Conservation (phyloP, 2,797 vertebrate genomes). For the Falco peregrinus region DNA sequence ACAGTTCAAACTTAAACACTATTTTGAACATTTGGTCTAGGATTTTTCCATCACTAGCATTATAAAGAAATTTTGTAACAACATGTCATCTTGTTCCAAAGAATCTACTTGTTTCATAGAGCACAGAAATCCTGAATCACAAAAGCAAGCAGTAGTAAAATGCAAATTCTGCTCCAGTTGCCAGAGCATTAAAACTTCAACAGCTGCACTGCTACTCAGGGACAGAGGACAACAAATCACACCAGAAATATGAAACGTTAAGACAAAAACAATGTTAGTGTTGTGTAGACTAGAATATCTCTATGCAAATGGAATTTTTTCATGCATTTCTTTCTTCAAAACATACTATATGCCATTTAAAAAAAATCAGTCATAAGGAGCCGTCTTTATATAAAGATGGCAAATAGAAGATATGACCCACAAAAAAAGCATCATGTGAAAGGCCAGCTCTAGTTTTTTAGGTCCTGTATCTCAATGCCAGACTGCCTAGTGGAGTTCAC, state of each 20-base stretch:
- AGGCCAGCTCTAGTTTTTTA: not conserved
- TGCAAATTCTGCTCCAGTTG: slow-evolving; percentile 19
- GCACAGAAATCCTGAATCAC: not conserved
- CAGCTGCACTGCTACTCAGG: slow-evolving; percentile 32
- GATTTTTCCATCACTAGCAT: not conserved
- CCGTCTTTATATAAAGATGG: not conserved
- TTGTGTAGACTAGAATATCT: not conserved
- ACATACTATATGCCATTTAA: not conserved
- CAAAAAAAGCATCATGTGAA: not conserved
- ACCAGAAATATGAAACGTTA: not conserved
- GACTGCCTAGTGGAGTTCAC: not conserved
- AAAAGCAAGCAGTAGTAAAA: slow-evolving; percentile 30
- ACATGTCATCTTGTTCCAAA: not conserved
- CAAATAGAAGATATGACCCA: not conserved
- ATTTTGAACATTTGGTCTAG: not conserved
- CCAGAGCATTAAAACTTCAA: slow-evolving; percentile 45
- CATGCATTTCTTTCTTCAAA: not conserved
- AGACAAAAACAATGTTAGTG: not conserved
- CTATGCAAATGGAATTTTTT: not conserved
- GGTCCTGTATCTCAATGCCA: not conserved
- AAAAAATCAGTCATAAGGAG: not conserved
- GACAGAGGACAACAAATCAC: slow-evolving; percentile 25
- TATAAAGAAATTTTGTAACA: not conserved
- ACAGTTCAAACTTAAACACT: not conserved
- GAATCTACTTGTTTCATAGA: not conserved